Evolutionary conservation across 1,140 invertebrate species (phyloP).

Genomic region (Cotesia typhae): DNA sequence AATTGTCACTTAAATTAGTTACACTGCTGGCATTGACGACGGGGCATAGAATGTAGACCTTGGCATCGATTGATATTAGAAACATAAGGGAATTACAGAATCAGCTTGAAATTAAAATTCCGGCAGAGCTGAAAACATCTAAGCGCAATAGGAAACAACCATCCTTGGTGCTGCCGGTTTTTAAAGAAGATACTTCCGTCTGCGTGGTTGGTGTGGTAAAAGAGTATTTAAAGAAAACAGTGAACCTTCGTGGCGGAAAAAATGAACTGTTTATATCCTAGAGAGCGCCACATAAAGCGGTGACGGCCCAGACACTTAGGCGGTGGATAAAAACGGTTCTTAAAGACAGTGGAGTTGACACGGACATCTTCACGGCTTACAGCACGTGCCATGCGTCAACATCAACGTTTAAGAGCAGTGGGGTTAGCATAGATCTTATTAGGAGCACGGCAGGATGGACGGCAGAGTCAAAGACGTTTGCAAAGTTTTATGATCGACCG

Average conservation of each 20-base stretch:
- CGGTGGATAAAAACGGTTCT: not conserved
- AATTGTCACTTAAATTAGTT: conserved; percentile 41
- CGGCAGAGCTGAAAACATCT: conserved; percentile 3
- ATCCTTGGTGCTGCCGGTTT: not conserved
- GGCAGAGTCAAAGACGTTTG: too few relatives aligned
- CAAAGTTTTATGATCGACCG: too few relatives aligned
- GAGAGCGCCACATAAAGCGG: not conserved
- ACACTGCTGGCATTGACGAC: conserved; percentile 41
- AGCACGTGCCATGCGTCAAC: not conserved
- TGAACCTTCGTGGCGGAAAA: not conserved
- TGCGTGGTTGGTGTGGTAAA: not conserved
- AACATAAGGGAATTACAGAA: conserved; percentile 20
- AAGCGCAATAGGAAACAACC: not conserved
- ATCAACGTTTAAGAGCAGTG: not conserved
- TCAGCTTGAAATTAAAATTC: conserved; percentile 24
- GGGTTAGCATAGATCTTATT: not conserved
- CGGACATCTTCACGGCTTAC: not conserved
- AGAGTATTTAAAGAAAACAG: not conserved
- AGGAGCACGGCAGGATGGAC: too few relatives aligned
- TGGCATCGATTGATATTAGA: conserved; percentile 22
- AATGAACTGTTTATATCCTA: not conserved
- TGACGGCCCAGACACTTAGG: conserved; percentile 3
- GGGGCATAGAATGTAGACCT: conserved; percentile 38
- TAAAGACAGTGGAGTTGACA: not conserved
- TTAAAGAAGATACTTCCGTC: not conserved